Conservation (phyloP, 2,888 invertebrate species). For the Branchipolynoe longqiensis region DNA sequence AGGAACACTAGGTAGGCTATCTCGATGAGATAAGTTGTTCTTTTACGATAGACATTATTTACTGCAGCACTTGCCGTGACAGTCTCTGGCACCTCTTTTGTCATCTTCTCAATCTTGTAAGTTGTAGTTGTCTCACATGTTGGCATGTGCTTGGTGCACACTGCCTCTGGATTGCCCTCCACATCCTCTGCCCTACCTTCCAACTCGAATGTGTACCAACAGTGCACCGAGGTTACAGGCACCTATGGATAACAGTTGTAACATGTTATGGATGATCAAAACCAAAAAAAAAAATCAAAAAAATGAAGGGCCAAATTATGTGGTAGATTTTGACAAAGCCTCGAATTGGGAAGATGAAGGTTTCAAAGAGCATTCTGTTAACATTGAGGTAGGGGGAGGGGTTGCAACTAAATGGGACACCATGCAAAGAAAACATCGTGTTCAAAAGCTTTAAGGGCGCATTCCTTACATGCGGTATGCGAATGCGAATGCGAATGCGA, state of each 20-base stretch:
- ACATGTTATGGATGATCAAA: background rate
- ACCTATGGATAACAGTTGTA: background rate
- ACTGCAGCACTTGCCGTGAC: background rate
- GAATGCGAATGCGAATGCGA: too few species aligned
- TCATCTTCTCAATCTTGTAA: background rate
- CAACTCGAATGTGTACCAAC: slow-evolving; percentile 22
- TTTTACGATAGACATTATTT: too few species aligned
- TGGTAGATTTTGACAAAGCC: background rate
- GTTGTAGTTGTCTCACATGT: background rate
- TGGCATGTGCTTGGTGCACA: slow-evolving; percentile 3
- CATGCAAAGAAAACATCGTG: too few species aligned
- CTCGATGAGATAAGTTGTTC: too few species aligned
- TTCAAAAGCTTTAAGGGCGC: too few species aligned
- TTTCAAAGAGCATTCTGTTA: background rate
- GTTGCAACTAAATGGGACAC: background rate
- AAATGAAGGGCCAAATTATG: background rate
- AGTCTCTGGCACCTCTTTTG: background rate
- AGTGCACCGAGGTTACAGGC: slow-evolving; percentile 33
- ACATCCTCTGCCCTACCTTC: background rate
- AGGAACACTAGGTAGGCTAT: too few species aligned
- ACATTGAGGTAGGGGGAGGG: background rate
- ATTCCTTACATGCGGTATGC: too few species aligned
- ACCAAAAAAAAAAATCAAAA: background rate
- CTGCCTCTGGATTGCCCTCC: background rate
- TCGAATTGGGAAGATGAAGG: background rate